Conservation (phyloP, 2,888 invertebrate species). For the Polydrusus tereticollis region DNA sequence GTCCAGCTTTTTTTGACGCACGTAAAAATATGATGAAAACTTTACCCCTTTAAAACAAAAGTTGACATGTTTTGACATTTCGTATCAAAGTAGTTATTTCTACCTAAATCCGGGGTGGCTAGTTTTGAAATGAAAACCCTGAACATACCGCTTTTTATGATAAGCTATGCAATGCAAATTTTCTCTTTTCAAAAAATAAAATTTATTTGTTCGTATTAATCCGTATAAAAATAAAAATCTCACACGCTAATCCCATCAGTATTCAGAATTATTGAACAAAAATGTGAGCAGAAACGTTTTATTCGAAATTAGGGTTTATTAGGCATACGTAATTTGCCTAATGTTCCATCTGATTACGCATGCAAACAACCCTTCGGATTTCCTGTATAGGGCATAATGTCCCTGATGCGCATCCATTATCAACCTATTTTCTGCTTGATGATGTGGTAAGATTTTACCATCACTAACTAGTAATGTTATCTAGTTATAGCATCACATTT, state of each 20-base stretch:
- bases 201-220: too few relatives aligned
- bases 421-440: constrained; percentile 17
- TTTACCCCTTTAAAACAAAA: too few relatives aligned
- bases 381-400: background rate
- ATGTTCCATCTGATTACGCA: constrained; percentile 8
- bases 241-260: background rate
- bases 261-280: background rate
- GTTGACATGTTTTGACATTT: too few relatives aligned
- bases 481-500: background rate
- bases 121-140: too few relatives aligned
- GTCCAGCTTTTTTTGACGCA: too few relatives aligned
- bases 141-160: too few relatives aligned
- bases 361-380: constrained; percentile 7
- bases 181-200: too few relatives aligned
- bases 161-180: too few relatives aligned
- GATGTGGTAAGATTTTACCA: background rate
- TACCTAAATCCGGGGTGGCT: too few relatives aligned
- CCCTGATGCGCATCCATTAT: background rate
- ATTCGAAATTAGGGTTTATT: background rate
- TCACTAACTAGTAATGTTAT: background rate
- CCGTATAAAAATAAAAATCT: too few relatives aligned
- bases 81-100: too few relatives aligned
- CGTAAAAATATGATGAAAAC: too few relatives aligned
- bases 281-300: background rate
- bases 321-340: constrained; percentile 4